These are phyloP conservation scores for Thelaira solivaga DNA, from an alignment of 2,888 invertebrate species.

Conservation along the genomic window DNA sequence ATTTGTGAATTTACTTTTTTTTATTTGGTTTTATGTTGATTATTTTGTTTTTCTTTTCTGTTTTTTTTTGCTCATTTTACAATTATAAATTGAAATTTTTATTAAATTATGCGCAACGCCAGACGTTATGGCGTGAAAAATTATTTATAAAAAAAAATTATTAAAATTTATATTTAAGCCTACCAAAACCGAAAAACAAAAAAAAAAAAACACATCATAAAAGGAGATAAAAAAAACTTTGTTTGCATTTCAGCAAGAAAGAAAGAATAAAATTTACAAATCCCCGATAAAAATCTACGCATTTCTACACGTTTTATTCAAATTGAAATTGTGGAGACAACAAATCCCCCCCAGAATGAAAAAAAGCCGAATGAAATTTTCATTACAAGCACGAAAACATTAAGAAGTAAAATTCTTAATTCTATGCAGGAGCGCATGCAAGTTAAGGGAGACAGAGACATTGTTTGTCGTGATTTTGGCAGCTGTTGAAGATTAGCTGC, in stretches of 20 bases:
- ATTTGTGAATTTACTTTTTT: constrained; percentile 29
- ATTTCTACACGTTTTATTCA: constrained; percentile 51
- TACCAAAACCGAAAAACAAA: constrained; percentile 12
- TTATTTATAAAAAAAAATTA: constrained; percentile 49
- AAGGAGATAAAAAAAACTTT: too few species aligned
- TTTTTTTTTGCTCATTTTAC: constrained; percentile 53
- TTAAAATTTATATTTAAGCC: neutral
- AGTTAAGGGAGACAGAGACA: too few species aligned
- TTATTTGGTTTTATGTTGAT: constrained; percentile 38
- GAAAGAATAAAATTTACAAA: neutral
- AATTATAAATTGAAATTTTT: constrained; percentile 66
- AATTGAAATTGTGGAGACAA: constrained; percentile 21
- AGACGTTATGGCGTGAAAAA: constrained; percentile 65
- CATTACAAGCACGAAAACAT: neutral
- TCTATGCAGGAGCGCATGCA: too few species aligned
- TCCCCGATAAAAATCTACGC: constrained; percentile 47
- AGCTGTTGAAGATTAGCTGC: too few species aligned
- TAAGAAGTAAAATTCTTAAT: neutral
- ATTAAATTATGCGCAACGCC: constrained; percentile 66
- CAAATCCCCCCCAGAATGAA: constrained; percentile 8
- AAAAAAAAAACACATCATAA: neutral
- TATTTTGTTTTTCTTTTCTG: constrained; percentile 15
- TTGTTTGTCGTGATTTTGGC: too few species aligned
- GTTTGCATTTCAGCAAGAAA: neutral
- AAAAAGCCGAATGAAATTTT: neutral